Evolutionary conservation across 1,140 invertebrate genomes (phyloP).

Genomic region (Eupeodes corollae): DNA sequence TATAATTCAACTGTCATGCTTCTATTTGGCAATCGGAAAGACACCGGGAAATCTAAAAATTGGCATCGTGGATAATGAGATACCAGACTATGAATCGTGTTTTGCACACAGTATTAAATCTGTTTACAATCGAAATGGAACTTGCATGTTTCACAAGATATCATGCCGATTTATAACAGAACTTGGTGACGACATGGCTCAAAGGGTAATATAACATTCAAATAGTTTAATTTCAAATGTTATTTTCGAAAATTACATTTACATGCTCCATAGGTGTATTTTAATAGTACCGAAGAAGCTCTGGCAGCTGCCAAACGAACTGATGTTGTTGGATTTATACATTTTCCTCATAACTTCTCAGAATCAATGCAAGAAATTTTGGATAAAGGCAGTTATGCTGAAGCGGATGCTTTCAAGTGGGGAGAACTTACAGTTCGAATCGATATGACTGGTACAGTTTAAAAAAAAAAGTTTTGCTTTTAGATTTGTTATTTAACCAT

Average conservation of each 20-base stretch:
- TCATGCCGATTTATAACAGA: conserved; percentile 46
- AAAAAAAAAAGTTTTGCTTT: not conserved
- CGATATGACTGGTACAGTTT: conserved; percentile 30
- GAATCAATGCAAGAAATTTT: conserved; percentile 45
- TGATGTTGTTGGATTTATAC: conserved; percentile 54
- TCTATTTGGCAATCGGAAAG: conserved; percentile 68
- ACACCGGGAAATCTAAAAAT: conserved; percentile 60
- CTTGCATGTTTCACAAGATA: conserved; percentile 43
- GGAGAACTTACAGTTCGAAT: conserved; percentile 48
- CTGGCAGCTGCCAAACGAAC: conserved; percentile 48
- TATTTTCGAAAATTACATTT: no score
- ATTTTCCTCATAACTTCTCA: conserved; percentile 67
- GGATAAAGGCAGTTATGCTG: conserved; percentile 40
- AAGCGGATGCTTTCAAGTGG: conserved; percentile 41
- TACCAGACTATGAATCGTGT: conserved; percentile 29
- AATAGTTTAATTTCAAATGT: not conserved
- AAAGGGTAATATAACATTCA: conserved; percentile 1
- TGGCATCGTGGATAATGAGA: conserved; percentile 67
- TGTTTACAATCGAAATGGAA: conserved; percentile 20
- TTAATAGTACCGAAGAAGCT: conserved; percentile 37
- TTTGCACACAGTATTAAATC: conserved; percentile 24
- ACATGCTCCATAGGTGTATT: conserved; percentile 5
- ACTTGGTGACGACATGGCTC: conserved; percentile 39
- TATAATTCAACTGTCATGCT: conserved; percentile 63
- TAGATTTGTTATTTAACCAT: conserved; percentile 2